Evolutionary conservation across 2,888 invertebrate species (phyloP).

Genomic region (Timema podura): DNA sequence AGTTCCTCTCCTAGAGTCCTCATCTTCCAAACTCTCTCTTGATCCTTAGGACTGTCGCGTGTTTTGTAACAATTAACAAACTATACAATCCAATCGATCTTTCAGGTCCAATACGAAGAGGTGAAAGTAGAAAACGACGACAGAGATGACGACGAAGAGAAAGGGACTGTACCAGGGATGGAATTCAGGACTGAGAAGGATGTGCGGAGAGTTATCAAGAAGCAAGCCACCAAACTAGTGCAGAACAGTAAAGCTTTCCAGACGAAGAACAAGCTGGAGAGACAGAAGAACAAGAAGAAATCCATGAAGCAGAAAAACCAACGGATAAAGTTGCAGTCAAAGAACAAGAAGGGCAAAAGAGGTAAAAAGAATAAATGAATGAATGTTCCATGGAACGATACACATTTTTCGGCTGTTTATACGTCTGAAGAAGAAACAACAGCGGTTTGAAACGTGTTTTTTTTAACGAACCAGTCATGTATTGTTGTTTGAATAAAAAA

Average conservation of each 20-base stretch:
- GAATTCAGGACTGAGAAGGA: constrained; percentile 59
- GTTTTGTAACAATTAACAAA: background rate
- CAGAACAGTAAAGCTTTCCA: constrained; percentile 74
- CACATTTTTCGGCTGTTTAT: background rate
- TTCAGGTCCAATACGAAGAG: constrained; percentile 35
- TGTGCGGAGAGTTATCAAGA: constrained; percentile 64
- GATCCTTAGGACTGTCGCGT: no score
- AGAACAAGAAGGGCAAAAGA: constrained; percentile 18
- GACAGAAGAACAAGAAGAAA: constrained; percentile 65
- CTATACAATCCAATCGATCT: background rate
- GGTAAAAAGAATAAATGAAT: constrained; percentile 21
- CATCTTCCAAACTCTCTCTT: no score
- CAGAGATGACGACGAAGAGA: constrained; percentile 40
- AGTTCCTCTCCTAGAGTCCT: no score
- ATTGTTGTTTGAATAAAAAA: background rate
- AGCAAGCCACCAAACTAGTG: constrained; percentile 66
- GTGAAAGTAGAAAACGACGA: constrained; percentile 37
- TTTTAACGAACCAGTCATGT: no score
- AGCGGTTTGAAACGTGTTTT: background rate
- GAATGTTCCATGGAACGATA: background rate
- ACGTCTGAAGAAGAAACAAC: background rate
- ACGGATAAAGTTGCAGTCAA: constrained; percentile 21
- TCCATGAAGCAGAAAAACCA: constrained; percentile 47
- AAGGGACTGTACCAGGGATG: constrained; percentile 50
- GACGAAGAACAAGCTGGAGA: constrained; percentile 67